Evolutionary conservation across 2,888 invertebrate species (phyloP).

Genomic region (Sinotaia quadrata): DNA sequence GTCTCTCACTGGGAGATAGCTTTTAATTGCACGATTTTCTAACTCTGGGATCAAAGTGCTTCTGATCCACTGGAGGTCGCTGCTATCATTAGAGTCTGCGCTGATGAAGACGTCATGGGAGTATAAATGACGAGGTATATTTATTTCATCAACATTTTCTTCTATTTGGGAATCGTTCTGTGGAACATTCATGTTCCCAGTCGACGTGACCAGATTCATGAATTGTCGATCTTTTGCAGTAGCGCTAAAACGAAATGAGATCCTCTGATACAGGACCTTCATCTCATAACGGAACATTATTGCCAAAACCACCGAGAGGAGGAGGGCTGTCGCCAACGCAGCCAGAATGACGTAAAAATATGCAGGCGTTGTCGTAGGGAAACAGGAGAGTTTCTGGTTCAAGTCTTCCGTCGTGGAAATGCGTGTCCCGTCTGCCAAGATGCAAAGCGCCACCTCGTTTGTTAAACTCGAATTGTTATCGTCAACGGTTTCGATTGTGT

Average conservation of each 20-base stretch:
- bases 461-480: too few relatives aligned
- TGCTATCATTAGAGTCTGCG: background rate
- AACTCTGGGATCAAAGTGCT: background rate
- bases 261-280: background rate
- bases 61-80: conserved; percentile 12
- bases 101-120: conserved; percentile 21
- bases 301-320: background rate
- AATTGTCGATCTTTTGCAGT: too few relatives aligned
- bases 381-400: background rate
- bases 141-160: too few relatives aligned
- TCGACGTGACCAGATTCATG: too few relatives aligned
- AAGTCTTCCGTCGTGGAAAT: background rate
- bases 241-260: too few relatives aligned
- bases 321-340: background rate
- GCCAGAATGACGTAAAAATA: background rate
- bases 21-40: background rate
- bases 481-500: background rate
- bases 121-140: too few relatives aligned
- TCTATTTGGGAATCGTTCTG: too few relatives aligned
- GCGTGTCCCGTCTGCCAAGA: background rate
- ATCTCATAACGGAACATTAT: conserved; percentile 15
- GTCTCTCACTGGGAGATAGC: conserved; percentile 5
- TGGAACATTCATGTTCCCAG: too few relatives aligned
- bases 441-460: background rate
- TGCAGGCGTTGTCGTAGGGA: background rate